Evolutionary conservation across 2,113 vertebrate genomes (phyloP).

Genomic region (Tangachromis dhanisi): DNA sequence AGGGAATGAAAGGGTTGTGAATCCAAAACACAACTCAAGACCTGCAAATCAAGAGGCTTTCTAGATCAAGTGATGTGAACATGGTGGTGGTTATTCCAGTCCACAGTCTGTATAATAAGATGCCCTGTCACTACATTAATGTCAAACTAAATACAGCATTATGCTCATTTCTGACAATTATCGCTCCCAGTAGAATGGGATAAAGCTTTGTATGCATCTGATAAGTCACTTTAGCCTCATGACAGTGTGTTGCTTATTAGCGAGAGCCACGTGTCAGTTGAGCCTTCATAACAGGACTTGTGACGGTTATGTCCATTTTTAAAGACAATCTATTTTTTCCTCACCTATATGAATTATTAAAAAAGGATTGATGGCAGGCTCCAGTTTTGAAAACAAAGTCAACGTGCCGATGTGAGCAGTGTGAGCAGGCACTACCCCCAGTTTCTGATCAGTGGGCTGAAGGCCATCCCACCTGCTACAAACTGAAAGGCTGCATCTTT

Average conservation of each 20-base stretch:
- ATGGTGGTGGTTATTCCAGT: neutral
- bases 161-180: neutral
- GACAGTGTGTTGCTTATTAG: neutral
- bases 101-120: neutral
- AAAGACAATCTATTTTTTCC: neutral
- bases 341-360: neutral
- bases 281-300: neutral
- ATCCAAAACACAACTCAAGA: neutral
- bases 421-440: neutral
- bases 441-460: neutral
- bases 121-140: neutral
- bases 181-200: neutral
- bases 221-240: neutral
- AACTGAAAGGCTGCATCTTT: neutral
- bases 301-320: neutral
- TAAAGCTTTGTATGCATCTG: neutral
- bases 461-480: neutral
- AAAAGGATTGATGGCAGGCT: neutral
- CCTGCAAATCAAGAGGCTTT: neutral
- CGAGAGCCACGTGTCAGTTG: neutral
- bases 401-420: neutral
- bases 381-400: neutral
- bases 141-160: neutral
- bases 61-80: neutral
- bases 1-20: neutral